A percentile compares a stretch with the other conserved stretches of the same genome.
phyloP scores from a whole-genome alignment of 2,113 vertebrate genomes.

The Pyxicephalus adspersus region DNA sequence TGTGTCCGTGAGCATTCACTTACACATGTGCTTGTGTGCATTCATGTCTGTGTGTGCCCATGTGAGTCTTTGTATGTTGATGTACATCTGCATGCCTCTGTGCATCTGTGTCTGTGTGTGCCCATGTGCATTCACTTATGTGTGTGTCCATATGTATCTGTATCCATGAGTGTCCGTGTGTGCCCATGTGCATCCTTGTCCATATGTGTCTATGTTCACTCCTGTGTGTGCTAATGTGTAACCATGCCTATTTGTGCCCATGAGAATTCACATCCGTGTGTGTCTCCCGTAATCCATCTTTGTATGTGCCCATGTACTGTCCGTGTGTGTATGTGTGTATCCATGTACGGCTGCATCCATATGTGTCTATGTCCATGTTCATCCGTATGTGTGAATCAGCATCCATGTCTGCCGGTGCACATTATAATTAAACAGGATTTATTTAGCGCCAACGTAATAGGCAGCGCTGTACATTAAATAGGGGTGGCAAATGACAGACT shows the following conservation, averaged over 20 bases:
- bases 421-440: too few species aligned
- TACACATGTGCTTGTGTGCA: background rate
- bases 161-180: background rate
- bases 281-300: too few species aligned
- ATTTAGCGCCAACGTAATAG: too few species aligned
- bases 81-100: background rate
- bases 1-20: background rate
- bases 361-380: background rate
- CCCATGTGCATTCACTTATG: background rate
- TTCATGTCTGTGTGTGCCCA: background rate
- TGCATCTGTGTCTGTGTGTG: background rate
- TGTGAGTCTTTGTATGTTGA: background rate
- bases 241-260: background rate
- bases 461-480: too few species aligned
- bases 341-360: background rate
- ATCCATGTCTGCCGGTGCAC: background rate
- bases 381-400: background rate
- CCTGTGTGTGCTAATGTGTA: background rate
- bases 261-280: background rate
- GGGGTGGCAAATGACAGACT: too few species aligned
- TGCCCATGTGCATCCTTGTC: background rate
- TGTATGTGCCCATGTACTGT: too few species aligned
- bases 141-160: background rate
- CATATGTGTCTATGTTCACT: background rate
- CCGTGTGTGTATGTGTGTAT: background rate